phyloP scores from a whole-genome alignment of 1,140 invertebrate genomes.

The Pseudomyrmex gracilis region DNA sequence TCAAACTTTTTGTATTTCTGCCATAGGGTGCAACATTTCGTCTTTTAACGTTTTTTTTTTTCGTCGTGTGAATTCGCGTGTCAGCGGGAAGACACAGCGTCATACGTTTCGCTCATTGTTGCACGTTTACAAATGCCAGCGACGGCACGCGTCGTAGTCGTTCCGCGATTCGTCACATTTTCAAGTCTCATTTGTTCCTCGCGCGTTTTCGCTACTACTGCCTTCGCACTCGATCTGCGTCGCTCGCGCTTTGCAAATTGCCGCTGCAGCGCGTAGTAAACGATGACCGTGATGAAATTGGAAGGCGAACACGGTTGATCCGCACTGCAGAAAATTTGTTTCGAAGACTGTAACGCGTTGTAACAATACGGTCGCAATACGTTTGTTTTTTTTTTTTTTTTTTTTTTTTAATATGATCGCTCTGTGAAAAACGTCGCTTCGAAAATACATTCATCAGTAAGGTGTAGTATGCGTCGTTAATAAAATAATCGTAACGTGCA shows the following conservation, averaged over 20 bases:
- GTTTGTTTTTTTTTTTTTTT: too few relatives aligned
- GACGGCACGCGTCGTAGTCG: slow-evolving; percentile 33
- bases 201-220: slow-evolving; percentile 8
- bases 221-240: slow-evolving; percentile 10
- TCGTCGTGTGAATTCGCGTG: background rate
- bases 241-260: background rate
- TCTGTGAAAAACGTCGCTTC: background rate
- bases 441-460: slow-evolving; percentile 23
- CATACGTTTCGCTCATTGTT: slow-evolving; percentile 65
- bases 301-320: background rate
- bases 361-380: background rate
- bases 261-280: background rate
- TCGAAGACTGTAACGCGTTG: background rate
- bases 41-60: slow-evolving; percentile 37
- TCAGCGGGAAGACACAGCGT: slow-evolving; percentile 31
- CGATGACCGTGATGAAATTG: background rate
- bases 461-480: background rate
- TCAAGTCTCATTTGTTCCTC: slow-evolving; percentile 65
- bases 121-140: slow-evolving; percentile 66
- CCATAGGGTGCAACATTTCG: slow-evolving; percentile 33
- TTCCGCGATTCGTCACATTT: slow-evolving; percentile 53
- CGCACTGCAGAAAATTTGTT: background rate
- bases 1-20: too few relatives aligned
- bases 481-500: background rate
- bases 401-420: background rate